These are phyloP conservation scores for Drosophila prolongata DNA, from an alignment of 2,888 invertebrate species.

Conservation along the genomic window DNA sequence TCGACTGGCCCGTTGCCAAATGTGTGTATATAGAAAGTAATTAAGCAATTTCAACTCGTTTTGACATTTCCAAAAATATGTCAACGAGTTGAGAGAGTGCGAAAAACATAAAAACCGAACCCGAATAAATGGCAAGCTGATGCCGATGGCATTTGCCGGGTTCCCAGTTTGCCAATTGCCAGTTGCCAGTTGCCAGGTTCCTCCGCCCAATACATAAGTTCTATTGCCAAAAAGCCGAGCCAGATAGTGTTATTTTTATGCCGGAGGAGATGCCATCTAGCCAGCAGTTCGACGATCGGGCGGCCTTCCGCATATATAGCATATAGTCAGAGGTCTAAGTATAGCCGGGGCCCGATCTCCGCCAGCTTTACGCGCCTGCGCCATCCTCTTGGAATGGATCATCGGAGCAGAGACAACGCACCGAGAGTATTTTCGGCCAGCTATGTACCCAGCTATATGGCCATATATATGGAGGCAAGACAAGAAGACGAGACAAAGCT, in stretches of 20 bases:
- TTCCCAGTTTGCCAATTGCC: constrained; percentile 22
- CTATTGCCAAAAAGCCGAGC: constrained; percentile 68
- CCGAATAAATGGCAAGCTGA: constrained; percentile 60
- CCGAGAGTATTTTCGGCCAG: constrained; percentile 57
- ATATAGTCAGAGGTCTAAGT: constrained; percentile 64
- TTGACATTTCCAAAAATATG: constrained; percentile 80
- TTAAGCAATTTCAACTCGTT: constrained; percentile 73
- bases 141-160: constrained; percentile 57
- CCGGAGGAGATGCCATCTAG: constrained; percentile 46
- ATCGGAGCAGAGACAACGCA: constrained; percentile 52
- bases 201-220: constrained; percentile 26
- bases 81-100: constrained; percentile 63
- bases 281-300: constrained; percentile 63
- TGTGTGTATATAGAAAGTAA: constrained; percentile 63
- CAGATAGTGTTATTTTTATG: constrained; percentile 70
- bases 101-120: constrained; percentile 38
- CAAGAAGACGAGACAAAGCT: constrained; percentile 73
- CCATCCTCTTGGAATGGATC: constrained; percentile 50
- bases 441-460: constrained; percentile 44
- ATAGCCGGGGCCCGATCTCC: constrained; percentile 52
- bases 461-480: constrained; percentile 49
- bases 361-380: constrained; percentile 64
- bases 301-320: constrained; percentile 52
- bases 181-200: constrained; percentile 34
- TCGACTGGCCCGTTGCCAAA: constrained; percentile 32